Conservation (phyloP, 2,888 invertebrate species). For the Heteromurus nitidus region DNA sequence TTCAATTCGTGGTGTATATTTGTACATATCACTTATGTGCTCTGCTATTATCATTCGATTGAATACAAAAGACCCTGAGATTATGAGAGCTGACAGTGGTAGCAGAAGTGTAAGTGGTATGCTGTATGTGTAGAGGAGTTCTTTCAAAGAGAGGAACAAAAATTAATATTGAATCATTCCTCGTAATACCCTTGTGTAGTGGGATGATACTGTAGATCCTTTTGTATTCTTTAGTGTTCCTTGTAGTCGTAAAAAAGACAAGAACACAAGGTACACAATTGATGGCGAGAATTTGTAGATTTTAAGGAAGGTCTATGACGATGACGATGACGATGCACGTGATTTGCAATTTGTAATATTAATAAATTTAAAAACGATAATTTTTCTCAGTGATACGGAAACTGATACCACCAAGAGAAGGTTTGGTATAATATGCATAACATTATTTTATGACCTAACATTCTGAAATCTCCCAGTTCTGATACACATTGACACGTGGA, state of each 20-base stretch:
- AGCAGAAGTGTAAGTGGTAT: constrained; percentile 28
- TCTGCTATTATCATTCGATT: constrained; percentile 28
- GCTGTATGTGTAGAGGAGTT: constrained; percentile 3
- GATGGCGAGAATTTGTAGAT: background rate
- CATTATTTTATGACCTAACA: too few species aligned
- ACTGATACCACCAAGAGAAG: too few species aligned
- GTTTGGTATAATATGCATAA: too few species aligned
- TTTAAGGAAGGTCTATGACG: background rate
- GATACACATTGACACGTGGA: too few species aligned
- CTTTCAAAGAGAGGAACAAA: constrained; percentile 26
- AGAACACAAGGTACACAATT: background rate
- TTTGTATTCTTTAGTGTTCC: background rate
- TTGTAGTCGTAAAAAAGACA: background rate
- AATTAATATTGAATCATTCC: constrained; percentile 45
- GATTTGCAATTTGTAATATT: background rate
- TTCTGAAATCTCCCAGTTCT: too few species aligned
- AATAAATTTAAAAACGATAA: background rate
- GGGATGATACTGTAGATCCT: background rate
- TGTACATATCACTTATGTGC: constrained; percentile 16
- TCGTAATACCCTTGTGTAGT: constrained; percentile 11
- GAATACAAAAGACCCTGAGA: constrained; percentile 34
- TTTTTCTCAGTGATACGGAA: too few species aligned
- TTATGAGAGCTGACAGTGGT: constrained; percentile 5
- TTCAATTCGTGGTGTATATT: constrained; percentile 29
- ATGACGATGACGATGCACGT: background rate